These are phyloP conservation scores for Noctua comes DNA, from an alignment of 2,888 invertebrate species.

Conservation along the genomic window DNA sequence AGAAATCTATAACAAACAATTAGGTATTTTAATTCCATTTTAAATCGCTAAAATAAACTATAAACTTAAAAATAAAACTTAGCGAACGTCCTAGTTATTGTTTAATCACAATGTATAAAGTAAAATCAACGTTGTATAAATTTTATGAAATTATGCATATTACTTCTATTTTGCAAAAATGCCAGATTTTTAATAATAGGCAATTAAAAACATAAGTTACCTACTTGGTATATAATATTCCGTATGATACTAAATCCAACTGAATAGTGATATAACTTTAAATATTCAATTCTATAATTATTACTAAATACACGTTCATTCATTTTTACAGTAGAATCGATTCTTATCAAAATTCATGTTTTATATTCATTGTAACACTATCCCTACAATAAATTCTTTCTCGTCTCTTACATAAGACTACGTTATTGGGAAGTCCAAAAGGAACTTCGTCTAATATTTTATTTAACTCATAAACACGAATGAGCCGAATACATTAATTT, in stretches of 20 bases:
- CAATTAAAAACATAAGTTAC: not conserved
- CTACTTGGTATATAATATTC: not conserved
- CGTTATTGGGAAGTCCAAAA: conserved; percentile 82
- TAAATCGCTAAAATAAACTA: not conserved
- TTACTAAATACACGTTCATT: conserved; percentile 59
- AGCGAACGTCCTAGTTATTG: not conserved
- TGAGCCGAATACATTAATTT: conserved; percentile 84
- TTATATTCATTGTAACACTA: conserved; percentile 74
- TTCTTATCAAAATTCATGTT: conserved; percentile 76
- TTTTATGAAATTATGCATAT: conserved; percentile 8
- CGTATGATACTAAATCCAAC: conserved; percentile 30
- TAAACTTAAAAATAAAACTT: conserved; percentile 1
- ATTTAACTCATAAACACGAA: conserved; percentile 79
- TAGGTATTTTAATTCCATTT: not conserved
- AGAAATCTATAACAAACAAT: not conserved
- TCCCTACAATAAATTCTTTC: conserved; percentile 86
- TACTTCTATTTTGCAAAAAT: not conserved
- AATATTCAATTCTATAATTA: conserved; percentile 50
- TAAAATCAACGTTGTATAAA: conserved; percentile 5
- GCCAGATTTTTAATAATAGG: not conserved
- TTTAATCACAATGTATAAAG: not conserved
- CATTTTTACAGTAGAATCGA: conserved; percentile 70
- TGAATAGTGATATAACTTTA: conserved; percentile 39
- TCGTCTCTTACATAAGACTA: conserved; percentile 80
- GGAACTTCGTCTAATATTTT: conserved; percentile 76